Percentiles rank a stretch among this genome's conserved stretches.
These are phyloP conservation scores for Neotoxoptera formosana DNA, from an alignment of 1,140 invertebrate species.

Conservation along the genomic window DNA sequence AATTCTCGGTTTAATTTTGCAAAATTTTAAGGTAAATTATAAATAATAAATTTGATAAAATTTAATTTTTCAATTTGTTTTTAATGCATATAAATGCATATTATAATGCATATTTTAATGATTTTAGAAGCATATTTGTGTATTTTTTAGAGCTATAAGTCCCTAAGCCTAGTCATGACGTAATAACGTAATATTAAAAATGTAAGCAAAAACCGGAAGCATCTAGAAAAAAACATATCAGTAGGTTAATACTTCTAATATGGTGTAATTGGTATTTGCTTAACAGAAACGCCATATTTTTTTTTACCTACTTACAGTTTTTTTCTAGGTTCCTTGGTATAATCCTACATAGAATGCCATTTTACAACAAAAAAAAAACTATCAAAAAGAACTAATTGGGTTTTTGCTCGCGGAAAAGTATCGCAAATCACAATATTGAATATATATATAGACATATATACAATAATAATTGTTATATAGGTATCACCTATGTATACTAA, in stretches of 20 bases:
- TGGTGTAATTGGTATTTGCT: neutral
- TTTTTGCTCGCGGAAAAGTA: neutral
- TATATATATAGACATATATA: neutral
- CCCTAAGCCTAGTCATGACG: too few species aligned
- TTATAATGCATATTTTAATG: too few species aligned
- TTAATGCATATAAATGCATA: too few species aligned
- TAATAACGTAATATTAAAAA: constrained; percentile 17
- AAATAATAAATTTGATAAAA: too few species aligned
- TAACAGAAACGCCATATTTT: neutral
- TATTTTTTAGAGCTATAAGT: too few species aligned
- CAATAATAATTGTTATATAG: too few species aligned
- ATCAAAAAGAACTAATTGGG: neutral
- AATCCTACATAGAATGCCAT: neutral
- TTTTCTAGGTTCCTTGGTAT: neutral
- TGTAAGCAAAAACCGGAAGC: neutral
- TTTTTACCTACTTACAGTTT: neutral
- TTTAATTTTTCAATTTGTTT: too few species aligned
- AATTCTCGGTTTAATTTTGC: too few species aligned
- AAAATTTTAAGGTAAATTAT: too few species aligned
- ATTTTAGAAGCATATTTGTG: too few species aligned
- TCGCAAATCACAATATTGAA: neutral
- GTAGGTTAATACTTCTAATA: neutral
- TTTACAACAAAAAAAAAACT: neutral
- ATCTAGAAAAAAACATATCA: neutral
- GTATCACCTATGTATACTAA: too few species aligned